These are phyloP conservation scores for Murina feae DNA, from an alignment of 2,113 vertebrate genomes.

Conservation along the genomic window DNA sequence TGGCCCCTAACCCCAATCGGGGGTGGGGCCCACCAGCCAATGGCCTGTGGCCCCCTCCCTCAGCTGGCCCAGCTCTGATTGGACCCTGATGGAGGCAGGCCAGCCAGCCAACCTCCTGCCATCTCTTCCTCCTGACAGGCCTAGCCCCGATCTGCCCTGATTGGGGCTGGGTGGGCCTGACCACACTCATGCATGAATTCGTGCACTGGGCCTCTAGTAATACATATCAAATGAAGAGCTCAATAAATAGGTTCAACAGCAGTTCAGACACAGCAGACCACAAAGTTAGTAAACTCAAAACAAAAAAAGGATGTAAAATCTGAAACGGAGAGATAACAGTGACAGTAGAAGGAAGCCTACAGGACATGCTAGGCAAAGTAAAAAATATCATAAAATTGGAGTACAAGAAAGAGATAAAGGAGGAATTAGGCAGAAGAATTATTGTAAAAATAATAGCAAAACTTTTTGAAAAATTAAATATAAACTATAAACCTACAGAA, in stretches of 20 bases:
- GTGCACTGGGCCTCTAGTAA: no score
- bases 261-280: neutral
- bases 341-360: neutral
- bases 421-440: neutral
- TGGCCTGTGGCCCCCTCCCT: no score
- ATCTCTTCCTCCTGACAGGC: no score
- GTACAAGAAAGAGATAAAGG: neutral
- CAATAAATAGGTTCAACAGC: neutral
- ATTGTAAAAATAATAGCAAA: neutral
- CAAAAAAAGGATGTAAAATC: neutral
- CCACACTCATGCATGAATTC: no score
- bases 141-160: no score
- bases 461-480: neutral
- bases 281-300: neutral
- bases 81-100: no score
- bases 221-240: neutral
- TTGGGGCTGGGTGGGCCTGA: no score
- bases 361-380: neutral
- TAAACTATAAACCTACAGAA: neutral
- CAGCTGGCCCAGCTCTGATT: no score
- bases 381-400: neutral
- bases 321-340: neutral
- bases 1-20: no score
- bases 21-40: no score
- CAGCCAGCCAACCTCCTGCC: no score